Evolutionary conservation across 92 coral and sea anemone species (phyloP), one percentile per base, ranked within the genome.

Genomic region (Palythoa grandis): DNA sequence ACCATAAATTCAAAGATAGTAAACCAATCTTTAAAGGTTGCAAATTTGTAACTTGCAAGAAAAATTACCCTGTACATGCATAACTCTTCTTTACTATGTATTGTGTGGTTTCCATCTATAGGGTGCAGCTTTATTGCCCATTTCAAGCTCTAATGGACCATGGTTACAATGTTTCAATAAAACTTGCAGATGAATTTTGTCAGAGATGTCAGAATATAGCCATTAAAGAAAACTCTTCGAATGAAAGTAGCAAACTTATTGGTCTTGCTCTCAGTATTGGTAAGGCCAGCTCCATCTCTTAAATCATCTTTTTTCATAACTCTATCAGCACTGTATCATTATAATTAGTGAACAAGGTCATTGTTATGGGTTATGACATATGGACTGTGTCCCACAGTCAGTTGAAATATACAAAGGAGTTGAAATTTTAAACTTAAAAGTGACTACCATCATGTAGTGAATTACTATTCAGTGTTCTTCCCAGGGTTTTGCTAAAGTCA

Each of bases 141-240:
- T 95, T 97, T 78, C 99, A 97, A 82, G 92, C 88, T 60, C 90
- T 97, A 2, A 75, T 84, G 65, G 99, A 97, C 74, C 91, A 89
- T 88, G 98, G 94, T 17, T 92, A 91, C 80, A 72, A 91, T 77
- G 83, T 95, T 29, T 94, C 95, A 24, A 86, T 86, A 40, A 76
- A 70, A 72, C 83, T 97, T 70, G 84, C 95, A 57, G 76, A 86
- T 52, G 95, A 90, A 70, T 97, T 92, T 71, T 84, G 90, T 78
- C 88, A 60, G 35, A 93, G 93, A 79, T 91, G 98, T 91, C 91
- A 89, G 52, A 87, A 60, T 70, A 35, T 22, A 78, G 38, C 68
- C 75, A 68, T 70, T 40, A 82, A 89, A 7, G 43, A 79, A 29
- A 84, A 86, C 79, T 25, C 60, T 11, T 53, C 91, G 9, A 13